phyloP scores from a whole-genome alignment of 2,113 vertebrate genomes.

The Rhea pennata region DNA sequence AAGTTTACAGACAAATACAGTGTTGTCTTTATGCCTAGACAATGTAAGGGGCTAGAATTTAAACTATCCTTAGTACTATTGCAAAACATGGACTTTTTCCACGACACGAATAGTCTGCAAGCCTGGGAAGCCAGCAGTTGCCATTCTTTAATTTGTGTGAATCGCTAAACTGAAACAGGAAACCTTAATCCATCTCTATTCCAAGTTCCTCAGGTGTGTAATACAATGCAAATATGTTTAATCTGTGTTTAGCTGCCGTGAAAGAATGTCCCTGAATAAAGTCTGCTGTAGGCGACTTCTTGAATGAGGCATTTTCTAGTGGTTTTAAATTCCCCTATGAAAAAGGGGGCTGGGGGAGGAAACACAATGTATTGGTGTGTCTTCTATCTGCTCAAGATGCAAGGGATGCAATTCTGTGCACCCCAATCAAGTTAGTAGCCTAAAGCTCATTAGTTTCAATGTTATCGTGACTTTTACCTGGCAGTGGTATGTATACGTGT shows the following conservation, averaged over 20 bases:
- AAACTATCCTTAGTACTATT: neutral
- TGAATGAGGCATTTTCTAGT: neutral
- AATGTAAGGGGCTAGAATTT: neutral
- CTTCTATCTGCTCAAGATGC: neutral
- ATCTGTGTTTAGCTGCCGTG: neutral
- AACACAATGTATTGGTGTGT: neutral
- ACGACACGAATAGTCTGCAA: neutral
- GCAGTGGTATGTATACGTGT: neutral
- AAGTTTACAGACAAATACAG: neutral
- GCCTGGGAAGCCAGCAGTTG: neutral
- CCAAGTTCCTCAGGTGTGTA: neutral
- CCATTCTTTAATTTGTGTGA: neutral
- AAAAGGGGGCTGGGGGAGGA: neutral
- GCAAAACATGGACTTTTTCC: neutral
- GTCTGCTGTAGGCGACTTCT: neutral
- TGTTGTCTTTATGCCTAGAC: neutral
- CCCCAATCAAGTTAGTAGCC: neutral
- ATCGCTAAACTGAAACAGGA: neutral
- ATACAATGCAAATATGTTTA: neutral
- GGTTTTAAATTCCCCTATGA: neutral
- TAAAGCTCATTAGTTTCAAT: neutral
- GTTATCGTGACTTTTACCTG: neutral
- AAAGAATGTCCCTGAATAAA: neutral
- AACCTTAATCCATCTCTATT: neutral
- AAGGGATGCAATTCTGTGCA: neutral